phyloP scores from a whole-genome alignment of 1,140 invertebrate genomes.

The Carcinoscorpius rotundicauda region DNA sequence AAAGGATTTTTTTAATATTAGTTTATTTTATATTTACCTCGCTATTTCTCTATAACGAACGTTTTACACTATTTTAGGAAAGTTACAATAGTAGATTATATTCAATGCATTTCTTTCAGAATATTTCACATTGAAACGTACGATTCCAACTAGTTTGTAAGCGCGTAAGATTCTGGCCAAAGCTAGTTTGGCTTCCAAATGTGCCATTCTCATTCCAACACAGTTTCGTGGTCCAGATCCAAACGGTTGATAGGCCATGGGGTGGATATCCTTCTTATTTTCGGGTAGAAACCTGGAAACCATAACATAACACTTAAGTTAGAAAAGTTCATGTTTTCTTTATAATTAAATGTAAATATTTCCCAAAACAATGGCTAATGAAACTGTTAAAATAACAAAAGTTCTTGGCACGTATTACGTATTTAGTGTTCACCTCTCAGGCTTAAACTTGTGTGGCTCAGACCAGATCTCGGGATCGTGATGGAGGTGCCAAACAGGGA shows the following conservation, averaged over 20 bases:
- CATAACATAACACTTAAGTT: no score
- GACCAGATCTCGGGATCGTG: conserved; percentile 34
- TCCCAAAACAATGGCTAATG: no score
- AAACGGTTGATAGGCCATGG: conserved; percentile 37
- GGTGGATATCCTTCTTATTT: conserved; percentile 23
- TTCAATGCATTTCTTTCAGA: no score
- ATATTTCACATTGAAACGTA: background rate
- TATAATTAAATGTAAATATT: no score
- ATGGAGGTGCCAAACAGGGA: conserved; percentile 35
- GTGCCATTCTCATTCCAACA: conserved; percentile 48
- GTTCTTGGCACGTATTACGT: background rate
- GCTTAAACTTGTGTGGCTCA: conserved; percentile 36
- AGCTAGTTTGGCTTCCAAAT: conserved; percentile 50
- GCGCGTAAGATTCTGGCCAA: conserved; percentile 24
- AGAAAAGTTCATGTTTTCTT: no score
- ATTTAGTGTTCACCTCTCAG: conserved; percentile 29
- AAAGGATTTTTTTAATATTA: no score
- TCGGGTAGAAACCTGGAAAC: conserved; percentile 17
- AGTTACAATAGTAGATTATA: no score
- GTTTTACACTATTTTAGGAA: no score
- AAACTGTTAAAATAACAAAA: no score
- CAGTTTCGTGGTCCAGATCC: conserved; percentile 41
- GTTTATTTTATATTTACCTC: no score
- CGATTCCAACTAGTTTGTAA: background rate
- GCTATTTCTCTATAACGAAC: no score